Percentiles rank a stretch among this genome's conserved stretches.
Conservation (phyloP, 2,113 vertebrate genomes). For the Eublepharis macularius region DNA sequence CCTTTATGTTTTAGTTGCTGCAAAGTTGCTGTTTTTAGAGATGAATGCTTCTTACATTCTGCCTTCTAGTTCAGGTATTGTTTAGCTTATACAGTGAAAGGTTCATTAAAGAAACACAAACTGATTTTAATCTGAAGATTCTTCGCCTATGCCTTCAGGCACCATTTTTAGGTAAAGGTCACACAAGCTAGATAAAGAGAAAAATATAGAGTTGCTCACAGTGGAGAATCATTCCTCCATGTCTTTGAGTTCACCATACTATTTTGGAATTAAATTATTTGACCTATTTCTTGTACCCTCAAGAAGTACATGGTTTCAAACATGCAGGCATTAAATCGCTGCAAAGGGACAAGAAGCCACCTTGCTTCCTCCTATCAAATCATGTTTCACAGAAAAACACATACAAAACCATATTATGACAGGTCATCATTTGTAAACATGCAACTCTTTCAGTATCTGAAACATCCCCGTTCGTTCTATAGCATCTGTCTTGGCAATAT, state of each 20-base stretch:
- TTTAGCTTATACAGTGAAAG: neutral
- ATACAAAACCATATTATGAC: slow-evolving; percentile 56
- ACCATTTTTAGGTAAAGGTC: slow-evolving; percentile 10
- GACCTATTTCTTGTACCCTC: slow-evolving; percentile 20
- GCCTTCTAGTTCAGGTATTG: neutral
- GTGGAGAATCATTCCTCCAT: slow-evolving; percentile 3
- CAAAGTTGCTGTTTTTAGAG: neutral
- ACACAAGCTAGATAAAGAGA: slow-evolving; percentile 1
- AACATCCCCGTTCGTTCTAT: slow-evolving; percentile 63
- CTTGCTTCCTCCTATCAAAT: slow-evolving; percentile 43
- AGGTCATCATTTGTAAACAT: slow-evolving; percentile 73
- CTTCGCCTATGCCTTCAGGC: neutral
- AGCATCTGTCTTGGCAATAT: slow-evolving; percentile 68
- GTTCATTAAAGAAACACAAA: neutral
- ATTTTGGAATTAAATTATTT: slow-evolving; percentile 36
- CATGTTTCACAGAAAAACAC: slow-evolving; percentile 45
- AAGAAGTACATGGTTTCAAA: slow-evolving; percentile 13
- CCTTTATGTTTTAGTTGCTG: neutral
- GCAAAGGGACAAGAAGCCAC: slow-evolving; percentile 40
- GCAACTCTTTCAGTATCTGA: slow-evolving; percentile 70
- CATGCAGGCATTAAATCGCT: slow-evolving; percentile 42
- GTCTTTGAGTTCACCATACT: slow-evolving; percentile 22
- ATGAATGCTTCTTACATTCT: neutral
- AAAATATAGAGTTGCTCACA: neutral
- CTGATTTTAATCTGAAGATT: slow-evolving; percentile 19